Base-by-base conservation (phyloP, 2,888 invertebrate genomes). In the Antheraea yamamai region DNA sequence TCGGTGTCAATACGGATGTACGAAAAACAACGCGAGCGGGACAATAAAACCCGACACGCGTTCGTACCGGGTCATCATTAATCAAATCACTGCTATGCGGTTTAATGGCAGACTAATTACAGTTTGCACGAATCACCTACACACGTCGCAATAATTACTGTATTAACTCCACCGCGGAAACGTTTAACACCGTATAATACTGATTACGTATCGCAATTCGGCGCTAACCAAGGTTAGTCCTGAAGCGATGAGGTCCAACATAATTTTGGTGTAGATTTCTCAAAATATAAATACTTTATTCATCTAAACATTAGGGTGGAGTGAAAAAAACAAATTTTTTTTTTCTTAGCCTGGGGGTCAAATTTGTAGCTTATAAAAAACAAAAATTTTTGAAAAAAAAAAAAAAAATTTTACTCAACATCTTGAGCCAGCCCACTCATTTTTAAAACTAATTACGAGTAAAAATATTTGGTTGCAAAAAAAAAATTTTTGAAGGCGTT, bases 101-200 rank as follows among this genome's bases (percentile, higher is more conserved):
- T 91, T 90, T 92, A 91, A 93, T 92, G 90, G 89, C 92, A 87
- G 89, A 89, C 93, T 94, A 94, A 94, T 94, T 94, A 93, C 92
- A 91, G 92, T 90, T 89, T 87, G 89, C 82, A 79, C 85, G 85
- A 88, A 87, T 88, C 88, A 88, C 86, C 86, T 86, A 85, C 85
- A 86, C 83, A 85, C 84, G 84, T 82, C 82, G 84, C 83, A 84
- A 85, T 88, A 89, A 91, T 90, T 87, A 88, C 82, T 86, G 88
- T 85, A 89, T 89, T 86, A 87, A 87, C 86, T 84, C 84, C 81
- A 84, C 84, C 87, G 85, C 85, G 84, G 85, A 86, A 85, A 84
- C 84, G 85, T 83, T 87, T 87, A 85, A 87, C 88, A 84, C 84
- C 82, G 84, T 86, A 88, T 88, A 87, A 88, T 84, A 77, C 84